Conservation (phyloP, 92 coral and sea anemone genomes). For the Actinernus sp. region DNA sequence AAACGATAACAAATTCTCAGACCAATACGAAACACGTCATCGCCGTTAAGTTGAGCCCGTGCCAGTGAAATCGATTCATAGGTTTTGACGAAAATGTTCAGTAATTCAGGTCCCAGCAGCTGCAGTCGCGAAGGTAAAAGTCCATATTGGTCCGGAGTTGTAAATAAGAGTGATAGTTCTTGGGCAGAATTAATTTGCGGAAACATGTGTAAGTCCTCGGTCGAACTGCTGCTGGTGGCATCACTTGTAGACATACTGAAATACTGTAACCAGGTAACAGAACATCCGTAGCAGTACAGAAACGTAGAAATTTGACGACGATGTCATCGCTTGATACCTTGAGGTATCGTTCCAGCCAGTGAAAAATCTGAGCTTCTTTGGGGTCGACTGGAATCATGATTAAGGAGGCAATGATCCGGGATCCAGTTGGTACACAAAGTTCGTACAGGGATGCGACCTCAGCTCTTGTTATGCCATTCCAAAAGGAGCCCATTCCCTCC, state of each 20-base stretch:
- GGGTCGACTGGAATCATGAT: constrained; percentile 10
- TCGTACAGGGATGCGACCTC: constrained; percentile 25
- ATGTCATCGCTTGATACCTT: constrained; percentile 38
- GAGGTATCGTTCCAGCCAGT: constrained; percentile 67
- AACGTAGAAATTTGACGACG: constrained; percentile 45
- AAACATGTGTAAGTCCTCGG: constrained; percentile 61
- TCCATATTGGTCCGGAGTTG: constrained; percentile 47
- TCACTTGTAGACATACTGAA: constrained; percentile 26
- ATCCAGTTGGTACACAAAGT: constrained; percentile 18
- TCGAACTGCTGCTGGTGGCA: constrained; percentile 39
- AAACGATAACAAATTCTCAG: no score
- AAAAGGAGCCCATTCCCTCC: constrained; percentile 41
- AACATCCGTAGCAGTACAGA: constrained; percentile 59
- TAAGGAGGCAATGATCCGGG: constrained; percentile 8
- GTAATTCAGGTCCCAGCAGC: constrained; percentile 51
- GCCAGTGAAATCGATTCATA: no score
- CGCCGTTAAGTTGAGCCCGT: no score
- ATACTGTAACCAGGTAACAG: constrained; percentile 37
- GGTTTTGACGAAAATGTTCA: background rate
- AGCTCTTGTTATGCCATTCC: constrained; percentile 12
- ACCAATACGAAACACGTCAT: no score
- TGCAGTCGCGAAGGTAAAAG: constrained; percentile 33
- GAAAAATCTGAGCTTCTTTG: constrained; percentile 20
- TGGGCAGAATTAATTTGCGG: constrained; percentile 42
- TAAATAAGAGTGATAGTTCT: constrained; percentile 33